Conservation (phyloP, 2,113 vertebrate species). For the Seriola dumerili region DNA sequence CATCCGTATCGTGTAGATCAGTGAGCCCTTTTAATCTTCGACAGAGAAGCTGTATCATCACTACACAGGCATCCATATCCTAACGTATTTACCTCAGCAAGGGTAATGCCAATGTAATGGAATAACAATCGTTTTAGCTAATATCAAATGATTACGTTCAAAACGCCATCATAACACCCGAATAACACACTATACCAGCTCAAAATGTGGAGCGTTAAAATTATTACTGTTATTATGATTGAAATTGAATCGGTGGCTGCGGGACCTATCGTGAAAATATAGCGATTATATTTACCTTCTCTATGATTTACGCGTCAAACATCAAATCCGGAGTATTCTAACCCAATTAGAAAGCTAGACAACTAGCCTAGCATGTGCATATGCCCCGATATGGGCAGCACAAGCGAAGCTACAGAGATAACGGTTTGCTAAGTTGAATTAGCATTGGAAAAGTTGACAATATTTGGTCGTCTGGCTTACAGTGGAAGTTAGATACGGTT, state of each 20-base stretch:
- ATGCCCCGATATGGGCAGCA: neutral
- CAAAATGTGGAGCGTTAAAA: neutral
- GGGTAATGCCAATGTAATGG: neutral
- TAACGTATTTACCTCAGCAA: conserved; percentile 23
- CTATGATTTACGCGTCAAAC: conserved; percentile 27
- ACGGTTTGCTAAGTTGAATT: conserved; percentile 1
- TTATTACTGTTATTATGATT: neutral
- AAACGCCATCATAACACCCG: neutral
- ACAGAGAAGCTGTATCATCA: conserved; percentile 68
- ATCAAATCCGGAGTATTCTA: conserved; percentile 38
- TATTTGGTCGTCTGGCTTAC: neutral
- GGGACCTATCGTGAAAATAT: neutral
- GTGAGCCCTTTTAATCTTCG: conserved; percentile 39
- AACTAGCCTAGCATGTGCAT: conserved; percentile 62
- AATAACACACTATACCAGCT: neutral
- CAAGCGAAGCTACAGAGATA: conserved; percentile 6
- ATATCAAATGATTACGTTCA: neutral
- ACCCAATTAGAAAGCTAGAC: conserved; percentile 69
- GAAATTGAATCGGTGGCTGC: neutral
- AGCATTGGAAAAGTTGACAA: neutral
- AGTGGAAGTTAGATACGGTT: rapidly evolving
- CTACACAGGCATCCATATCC: conserved; percentile 48
- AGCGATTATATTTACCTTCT: neutral
- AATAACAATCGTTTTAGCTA: neutral
- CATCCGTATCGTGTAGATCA: neutral